phyloP scores from a whole-genome alignment of 2,797 vertebrate species.

The Arctocebus calabarensis region DNA sequence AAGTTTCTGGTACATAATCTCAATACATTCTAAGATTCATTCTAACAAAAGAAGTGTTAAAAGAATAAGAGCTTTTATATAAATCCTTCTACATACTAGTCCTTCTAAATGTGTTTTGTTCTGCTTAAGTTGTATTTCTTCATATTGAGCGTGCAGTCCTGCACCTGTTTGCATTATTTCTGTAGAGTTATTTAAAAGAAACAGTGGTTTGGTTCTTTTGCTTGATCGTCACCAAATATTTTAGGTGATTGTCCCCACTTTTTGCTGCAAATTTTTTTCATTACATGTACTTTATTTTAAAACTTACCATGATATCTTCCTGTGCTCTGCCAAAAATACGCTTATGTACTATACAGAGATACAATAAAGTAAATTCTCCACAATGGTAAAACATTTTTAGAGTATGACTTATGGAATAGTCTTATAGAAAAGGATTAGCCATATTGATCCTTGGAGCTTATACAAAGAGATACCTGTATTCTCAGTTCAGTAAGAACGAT shows the following conservation, averaged over 20 bases:
- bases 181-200: not conserved
- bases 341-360: not conserved
- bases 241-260: not conserved
- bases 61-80: not conserved
- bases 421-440: not conserved
- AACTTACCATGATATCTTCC: not conserved
- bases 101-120: not conserved
- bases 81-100: not conserved
- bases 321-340: not conserved
- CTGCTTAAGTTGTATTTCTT: not conserved
- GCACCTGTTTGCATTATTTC: not conserved
- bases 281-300: slow-evolving; percentile 49
- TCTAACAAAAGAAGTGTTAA: slow-evolving; percentile 17
- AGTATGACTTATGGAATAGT: not conserved
- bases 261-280: not conserved
- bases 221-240: not conserved
- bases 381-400: not conserved
- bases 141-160: not conserved
- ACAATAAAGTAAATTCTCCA: not conserved
- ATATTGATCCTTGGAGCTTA: not conserved
- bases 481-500: not conserved
- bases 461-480: not conserved
- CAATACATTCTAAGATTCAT: not conserved
- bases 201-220: not conserved
- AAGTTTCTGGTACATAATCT: not conserved